phyloP scores from a whole-genome alignment of 2,797 vertebrate genomes.

The Melanotaenia parkinsoni region DNA sequence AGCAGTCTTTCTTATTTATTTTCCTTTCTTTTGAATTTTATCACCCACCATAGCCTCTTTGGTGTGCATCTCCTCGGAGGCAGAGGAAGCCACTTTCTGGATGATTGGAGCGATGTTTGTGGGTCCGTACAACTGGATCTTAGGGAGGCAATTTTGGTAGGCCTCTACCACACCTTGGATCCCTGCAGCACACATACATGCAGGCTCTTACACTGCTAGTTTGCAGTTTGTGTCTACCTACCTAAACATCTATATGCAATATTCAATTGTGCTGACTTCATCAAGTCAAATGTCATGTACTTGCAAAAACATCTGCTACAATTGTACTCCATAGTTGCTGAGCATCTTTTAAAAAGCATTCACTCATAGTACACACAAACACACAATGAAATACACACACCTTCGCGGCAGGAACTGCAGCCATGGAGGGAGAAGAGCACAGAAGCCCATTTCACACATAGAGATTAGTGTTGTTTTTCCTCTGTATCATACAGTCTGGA shows the following conservation, averaged over 20 bases:
- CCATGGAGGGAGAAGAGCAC: constrained; percentile 52
- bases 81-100: constrained; percentile 97
- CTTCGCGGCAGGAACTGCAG: constrained; percentile 37
- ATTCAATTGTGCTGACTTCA: constrained; percentile 25
- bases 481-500: constrained; percentile 58
- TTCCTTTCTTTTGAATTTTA: constrained; percentile 18
- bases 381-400: constrained; percentile 13
- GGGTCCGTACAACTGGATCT: constrained; percentile 96
- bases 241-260: neutral
- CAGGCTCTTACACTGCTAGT: constrained; percentile 1
- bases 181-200: constrained; percentile 81
- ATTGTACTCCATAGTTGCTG: constrained; percentile 40
- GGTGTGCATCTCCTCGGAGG: constrained; percentile 97
- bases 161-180: constrained; percentile 99
- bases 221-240: neutral
- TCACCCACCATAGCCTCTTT: constrained; percentile 95
- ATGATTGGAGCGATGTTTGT: constrained; percentile 99
- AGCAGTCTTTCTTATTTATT: constrained; percentile 10
- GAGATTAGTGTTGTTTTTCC: constrained; percentile 79
- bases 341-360: constrained; percentile 43
- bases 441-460: constrained; percentile 78
- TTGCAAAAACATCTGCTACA: constrained; percentile 50
- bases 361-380: constrained; percentile 22
- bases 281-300: constrained; percentile 35
- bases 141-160: constrained; percentile 98